These are phyloP conservation scores for Pilophorus perplexus DNA, from an alignment of 2,888 invertebrate genomes.

Conservation along the genomic window DNA sequence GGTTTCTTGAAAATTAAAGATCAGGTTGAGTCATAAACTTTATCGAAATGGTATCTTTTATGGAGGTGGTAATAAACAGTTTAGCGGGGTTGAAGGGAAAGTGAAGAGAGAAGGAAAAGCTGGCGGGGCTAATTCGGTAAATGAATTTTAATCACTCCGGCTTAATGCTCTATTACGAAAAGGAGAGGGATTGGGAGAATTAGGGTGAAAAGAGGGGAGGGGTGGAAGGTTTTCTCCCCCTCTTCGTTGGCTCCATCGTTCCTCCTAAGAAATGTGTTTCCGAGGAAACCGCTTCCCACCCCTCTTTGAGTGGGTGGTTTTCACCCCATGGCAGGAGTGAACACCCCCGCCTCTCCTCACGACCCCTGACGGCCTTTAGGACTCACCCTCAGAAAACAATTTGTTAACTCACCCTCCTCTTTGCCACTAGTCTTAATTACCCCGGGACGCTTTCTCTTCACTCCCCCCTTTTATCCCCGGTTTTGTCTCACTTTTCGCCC, in stretches of 20 bases:
- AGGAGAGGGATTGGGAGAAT: conserved; percentile 40
- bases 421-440: conserved; percentile 34
- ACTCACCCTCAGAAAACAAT: conserved; percentile 41
- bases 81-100: conserved; percentile 7
- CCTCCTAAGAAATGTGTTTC: conserved; percentile 28
- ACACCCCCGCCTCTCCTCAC: too few species aligned
- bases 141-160: conserved; percentile 44
- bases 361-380: too few species aligned
- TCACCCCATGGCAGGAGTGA: neutral
- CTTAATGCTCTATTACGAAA: conserved; percentile 38
- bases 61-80: conserved; percentile 30
- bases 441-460: conserved; percentile 14
- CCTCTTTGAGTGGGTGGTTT: neutral
- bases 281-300: conserved; percentile 18
- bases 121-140: conserved; percentile 40
- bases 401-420: conserved; percentile 37
- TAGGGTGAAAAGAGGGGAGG: conserved; percentile 16
- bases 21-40: conserved; percentile 1
- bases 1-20: neutral
- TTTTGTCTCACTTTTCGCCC: too few species aligned
- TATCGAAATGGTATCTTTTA: neutral
- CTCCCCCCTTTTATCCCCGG: neutral
- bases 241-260: neutral
- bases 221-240: neutral
- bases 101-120: conserved; percentile 6